These are phyloP conservation scores for Graptemys geographica DNA, from an alignment of 2,797 vertebrate species.

Conservation along the genomic window DNA sequence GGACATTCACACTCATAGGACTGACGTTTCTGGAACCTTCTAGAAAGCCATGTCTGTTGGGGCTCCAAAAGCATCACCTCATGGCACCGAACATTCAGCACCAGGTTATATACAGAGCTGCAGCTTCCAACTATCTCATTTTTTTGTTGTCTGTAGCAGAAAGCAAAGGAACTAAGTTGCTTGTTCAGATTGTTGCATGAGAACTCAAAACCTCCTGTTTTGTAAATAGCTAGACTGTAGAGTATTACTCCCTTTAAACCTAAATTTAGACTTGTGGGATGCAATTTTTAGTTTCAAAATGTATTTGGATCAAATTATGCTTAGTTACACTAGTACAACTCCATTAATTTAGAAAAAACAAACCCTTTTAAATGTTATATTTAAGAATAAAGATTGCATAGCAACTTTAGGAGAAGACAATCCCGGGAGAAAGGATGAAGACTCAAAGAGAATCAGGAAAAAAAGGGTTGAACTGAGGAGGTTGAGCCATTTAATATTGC, in stretches of 20 bases:
- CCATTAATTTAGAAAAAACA: not conserved
- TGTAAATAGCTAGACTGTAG: not conserved
- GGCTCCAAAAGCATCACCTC: not conserved
- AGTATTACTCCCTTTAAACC: not conserved
- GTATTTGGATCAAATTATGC: not conserved
- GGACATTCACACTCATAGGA: not conserved
- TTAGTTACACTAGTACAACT: not conserved
- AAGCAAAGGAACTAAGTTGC: not conserved
- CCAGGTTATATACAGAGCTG: not conserved
- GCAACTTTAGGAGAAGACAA: not conserved
- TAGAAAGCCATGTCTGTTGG: not conserved
- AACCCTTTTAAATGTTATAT: not conserved
- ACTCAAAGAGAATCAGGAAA: not conserved
- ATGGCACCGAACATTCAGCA: not conserved
- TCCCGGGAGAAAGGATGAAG: not conserved
- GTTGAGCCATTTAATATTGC: not conserved
- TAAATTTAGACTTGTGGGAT: not conserved
- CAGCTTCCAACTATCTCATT: not conserved
- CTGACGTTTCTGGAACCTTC: not conserved
- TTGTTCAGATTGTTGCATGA: not conserved
- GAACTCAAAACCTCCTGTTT: not conserved
- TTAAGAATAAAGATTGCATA: not conserved
- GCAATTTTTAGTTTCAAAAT: not conserved
- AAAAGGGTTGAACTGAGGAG: not conserved
- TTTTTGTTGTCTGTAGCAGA: not conserved